Evolutionary conservation across 1,140 invertebrate genomes (phyloP).

Genomic region (Apocrypta bakeri): DNA sequence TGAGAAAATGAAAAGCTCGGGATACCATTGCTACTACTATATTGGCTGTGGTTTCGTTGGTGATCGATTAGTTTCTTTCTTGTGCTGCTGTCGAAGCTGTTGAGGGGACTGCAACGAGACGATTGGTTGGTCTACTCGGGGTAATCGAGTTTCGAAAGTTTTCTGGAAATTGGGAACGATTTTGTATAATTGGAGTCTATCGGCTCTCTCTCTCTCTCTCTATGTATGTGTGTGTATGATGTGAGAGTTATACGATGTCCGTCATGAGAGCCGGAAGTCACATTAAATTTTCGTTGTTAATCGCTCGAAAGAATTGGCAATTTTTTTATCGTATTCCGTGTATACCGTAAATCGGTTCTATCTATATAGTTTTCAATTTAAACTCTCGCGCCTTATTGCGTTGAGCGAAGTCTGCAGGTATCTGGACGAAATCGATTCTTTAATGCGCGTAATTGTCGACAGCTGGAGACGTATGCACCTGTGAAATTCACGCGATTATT

Average conservation of each 20-base stretch:
- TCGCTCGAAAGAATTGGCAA: no score
- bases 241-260: neutral
- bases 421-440: no score
- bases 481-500: neutral
- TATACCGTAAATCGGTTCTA: no score
- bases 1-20: conserved; percentile 21
- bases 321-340: no score
- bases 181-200: conserved; percentile 14
- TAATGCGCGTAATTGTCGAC: no score
- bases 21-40: no score
- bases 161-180: neutral
- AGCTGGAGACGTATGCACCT: neutral
- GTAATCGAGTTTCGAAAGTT: neutral
- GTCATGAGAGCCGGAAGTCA: neutral
- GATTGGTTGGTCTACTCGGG: neutral
- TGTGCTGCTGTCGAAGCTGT: no score
- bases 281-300: no score
- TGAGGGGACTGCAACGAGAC: neutral
- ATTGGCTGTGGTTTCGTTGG: neutral
- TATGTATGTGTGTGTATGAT: neutral
- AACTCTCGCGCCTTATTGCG: no score
- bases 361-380: no score
- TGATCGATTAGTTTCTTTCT: no score
- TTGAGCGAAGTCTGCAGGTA: no score
- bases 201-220: neutral